These are phyloP conservation scores for Agrochola lota DNA, from an alignment of 2,888 invertebrate species.

Conservation along the genomic window DNA sequence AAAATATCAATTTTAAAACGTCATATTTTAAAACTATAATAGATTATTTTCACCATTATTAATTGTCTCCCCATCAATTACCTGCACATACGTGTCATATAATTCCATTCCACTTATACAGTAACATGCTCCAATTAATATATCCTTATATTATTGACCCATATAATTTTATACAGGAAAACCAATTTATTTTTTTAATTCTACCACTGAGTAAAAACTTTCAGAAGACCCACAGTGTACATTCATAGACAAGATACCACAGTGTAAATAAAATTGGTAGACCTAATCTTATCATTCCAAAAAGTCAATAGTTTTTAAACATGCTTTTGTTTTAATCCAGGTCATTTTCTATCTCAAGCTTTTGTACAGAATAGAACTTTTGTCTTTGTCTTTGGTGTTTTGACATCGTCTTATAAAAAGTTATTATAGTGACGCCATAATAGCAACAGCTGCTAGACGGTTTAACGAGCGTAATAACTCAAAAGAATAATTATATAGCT, in stretches of 20 bases:
- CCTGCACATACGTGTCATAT: slow-evolving; percentile 29
- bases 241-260: neutral
- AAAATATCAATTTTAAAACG: slow-evolving; percentile 13
- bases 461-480: slow-evolving; percentile 66
- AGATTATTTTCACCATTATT: neutral
- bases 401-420: slow-evolving; percentile 53
- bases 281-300: rapidly evolving
- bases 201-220: neutral
- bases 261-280: neutral
- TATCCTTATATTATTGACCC: slow-evolving; percentile 25
- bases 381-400: slow-evolving; percentile 11
- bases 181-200: slow-evolving; percentile 19
- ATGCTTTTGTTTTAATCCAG: neutral
- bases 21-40: no score
- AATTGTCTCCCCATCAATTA: slow-evolving; percentile 26
- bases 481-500: slow-evolving; percentile 66
- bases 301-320: neutral
- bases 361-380: slow-evolving; percentile 14
- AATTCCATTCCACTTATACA: slow-evolving; percentile 20
- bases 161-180: slow-evolving; percentile 44
- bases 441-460: slow-evolving; percentile 66
- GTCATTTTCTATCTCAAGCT: neutral
- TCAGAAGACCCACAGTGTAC: slow-evolving; percentile 20
- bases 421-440: slow-evolving; percentile 62
- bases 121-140: slow-evolving; percentile 28